Conservation (phyloP, 2,797 vertebrate genomes). For the Adelosebastes latens region DNA sequence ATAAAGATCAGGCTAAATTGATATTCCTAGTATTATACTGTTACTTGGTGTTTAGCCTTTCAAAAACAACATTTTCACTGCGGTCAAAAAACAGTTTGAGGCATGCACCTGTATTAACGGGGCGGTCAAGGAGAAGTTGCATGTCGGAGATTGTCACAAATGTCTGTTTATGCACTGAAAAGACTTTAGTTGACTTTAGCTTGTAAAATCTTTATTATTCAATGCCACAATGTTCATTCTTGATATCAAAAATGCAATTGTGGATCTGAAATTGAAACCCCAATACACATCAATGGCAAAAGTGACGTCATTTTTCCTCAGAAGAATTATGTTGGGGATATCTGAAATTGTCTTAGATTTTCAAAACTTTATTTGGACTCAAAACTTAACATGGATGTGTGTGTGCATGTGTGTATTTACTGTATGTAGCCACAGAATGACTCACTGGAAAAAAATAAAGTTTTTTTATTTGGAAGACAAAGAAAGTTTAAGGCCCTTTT, state of each 20-base stretch:
- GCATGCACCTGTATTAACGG: not conserved
- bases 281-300: too few species aligned
- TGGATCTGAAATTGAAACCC: too few species aligned
- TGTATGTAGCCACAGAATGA: not conserved
- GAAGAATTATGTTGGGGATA: too few species aligned
- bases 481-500: not conserved
- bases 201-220: not conserved
- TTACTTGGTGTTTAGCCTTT: not conserved
- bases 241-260: too few species aligned
- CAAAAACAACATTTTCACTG: not conserved
- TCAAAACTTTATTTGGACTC: not conserved
- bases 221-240: not conserved
- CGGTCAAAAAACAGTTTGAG: not conserved
- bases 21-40: not conserved
- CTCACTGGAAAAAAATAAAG: not conserved
- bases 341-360: not conserved
- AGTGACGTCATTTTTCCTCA: too few species aligned
- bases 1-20: not conserved
- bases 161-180: not conserved
- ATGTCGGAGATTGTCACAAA: not conserved
- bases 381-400: not conserved
- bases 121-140: not conserved
- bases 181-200: not conserved
- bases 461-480: not conserved
- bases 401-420: not conserved